A percentile compares a stretch with the other conserved stretches of the same genome.
phyloP scores from a whole-genome alignment of 2,113 vertebrate genomes.

The Pipa parva region DNA sequence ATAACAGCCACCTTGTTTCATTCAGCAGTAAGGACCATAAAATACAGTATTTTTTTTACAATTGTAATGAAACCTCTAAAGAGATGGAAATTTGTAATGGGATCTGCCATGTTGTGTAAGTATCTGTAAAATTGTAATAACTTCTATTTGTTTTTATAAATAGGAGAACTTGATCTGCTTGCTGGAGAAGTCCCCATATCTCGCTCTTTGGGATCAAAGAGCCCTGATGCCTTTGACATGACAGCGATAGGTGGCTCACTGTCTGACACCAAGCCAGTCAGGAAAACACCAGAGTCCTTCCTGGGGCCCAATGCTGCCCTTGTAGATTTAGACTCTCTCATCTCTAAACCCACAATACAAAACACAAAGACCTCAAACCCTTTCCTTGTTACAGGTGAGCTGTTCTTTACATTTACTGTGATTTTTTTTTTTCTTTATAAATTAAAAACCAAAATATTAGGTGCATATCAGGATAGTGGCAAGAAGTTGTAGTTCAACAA shows the following conservation, averaged over 20 bases:
- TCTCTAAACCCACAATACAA: conserved; percentile 66
- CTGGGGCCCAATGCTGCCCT: conserved; percentile 85
- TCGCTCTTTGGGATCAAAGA: conserved; percentile 35
- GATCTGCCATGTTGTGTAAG: no score
- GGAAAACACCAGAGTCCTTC: conserved; percentile 87
- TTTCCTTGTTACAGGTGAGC: conserved; percentile 77
- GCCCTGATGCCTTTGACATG: conserved; percentile 58
- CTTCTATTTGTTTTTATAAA: neutral
- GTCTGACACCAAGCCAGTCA: conserved; percentile 64
- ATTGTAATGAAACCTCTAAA: no score
- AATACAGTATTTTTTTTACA: no score
- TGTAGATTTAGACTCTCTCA: conserved; percentile 81
- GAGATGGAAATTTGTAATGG: no score
- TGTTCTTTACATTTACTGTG: no score
- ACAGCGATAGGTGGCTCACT: conserved; percentile 74
- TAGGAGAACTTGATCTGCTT: conserved; percentile 57
- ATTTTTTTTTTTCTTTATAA: no score
- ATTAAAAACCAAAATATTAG: no score
- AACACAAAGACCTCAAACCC: conserved; percentile 72
- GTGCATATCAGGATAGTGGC: no score
- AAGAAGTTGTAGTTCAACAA: no score
- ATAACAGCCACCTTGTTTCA: no score
- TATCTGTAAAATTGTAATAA: no score
- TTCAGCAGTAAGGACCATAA: no score
- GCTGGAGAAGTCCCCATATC: conserved; percentile 52